These are phyloP conservation scores for Conchocele bisecta DNA, from an alignment of 2,888 invertebrate genomes.

Conservation along the genomic window DNA sequence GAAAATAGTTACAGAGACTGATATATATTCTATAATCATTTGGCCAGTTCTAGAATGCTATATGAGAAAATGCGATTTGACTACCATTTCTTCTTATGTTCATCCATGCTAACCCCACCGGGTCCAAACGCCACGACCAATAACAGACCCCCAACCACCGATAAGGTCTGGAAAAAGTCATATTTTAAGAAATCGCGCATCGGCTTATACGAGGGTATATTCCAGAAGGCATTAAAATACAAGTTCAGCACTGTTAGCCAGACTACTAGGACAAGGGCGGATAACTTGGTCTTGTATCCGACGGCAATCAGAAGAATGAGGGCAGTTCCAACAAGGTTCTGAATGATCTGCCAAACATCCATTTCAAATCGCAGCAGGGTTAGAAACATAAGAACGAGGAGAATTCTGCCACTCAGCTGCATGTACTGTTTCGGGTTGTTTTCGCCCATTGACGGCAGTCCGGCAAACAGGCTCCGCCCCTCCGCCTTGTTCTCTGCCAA, in stretches of 20 bases:
- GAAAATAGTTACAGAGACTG: no score
- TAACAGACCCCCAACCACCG: constrained; percentile 98
- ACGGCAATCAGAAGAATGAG: constrained; percentile 97
- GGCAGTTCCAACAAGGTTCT: constrained; percentile 95
- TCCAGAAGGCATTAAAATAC: constrained; percentile 99
- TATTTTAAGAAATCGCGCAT: constrained; percentile 99
- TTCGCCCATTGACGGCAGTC: constrained; percentile 88
- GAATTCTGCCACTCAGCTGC: constrained; percentile 96
- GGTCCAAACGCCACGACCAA: constrained; percentile 99
- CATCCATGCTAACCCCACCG: constrained; percentile 97
- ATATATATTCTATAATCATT: no score
- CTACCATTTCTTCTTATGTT: constrained; percentile 99
- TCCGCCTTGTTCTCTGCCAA: constrained; percentile 98
- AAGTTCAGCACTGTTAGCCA: constrained; percentile 95
- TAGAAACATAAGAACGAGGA: constrained; percentile 99
- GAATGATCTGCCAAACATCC: constrained; percentile 92
- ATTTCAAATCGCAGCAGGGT: constrained; percentile 97
- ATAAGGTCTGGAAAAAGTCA: constrained; percentile 99
- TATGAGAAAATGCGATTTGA: no score
- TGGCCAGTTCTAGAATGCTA: no score
- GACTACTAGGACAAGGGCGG: constrained; percentile 95
- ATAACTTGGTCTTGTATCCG: constrained; percentile 99
- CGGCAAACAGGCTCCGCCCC: constrained; percentile 97
- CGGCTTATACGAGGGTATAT: constrained; percentile 96
- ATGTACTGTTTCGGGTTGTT: constrained; percentile 95